Evolutionary conservation across 2,888 invertebrate species (phyloP).

Genomic region (Smittia sp.): DNA sequence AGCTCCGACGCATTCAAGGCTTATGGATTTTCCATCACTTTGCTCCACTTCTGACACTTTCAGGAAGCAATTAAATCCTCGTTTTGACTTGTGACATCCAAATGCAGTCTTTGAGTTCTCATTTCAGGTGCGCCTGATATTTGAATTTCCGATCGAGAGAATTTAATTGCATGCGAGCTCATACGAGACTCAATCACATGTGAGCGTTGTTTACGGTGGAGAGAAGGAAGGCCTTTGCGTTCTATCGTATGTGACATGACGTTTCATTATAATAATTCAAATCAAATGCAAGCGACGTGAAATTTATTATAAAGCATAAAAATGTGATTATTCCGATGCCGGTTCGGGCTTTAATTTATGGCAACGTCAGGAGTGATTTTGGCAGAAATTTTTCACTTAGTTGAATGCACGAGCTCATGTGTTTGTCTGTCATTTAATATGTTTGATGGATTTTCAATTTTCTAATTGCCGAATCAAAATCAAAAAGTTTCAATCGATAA

Average conservation of each 20-base stretch:
- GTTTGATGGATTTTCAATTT: constrained; percentile 13
- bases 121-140: no score
- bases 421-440: not conserved
- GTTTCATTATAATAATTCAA: constrained; percentile 25
- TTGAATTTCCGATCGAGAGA: not conserved
- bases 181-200: constrained; percentile 5
- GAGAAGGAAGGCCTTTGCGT: no score
- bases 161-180: not conserved
- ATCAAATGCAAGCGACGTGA: not conserved
- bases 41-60: not conserved
- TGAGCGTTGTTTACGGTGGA: not conserved
- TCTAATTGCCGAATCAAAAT: not conserved
- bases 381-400: not conserved
- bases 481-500: not conserved
- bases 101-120: not conserved
- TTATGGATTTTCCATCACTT: not conserved
- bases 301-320: not conserved
- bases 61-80: constrained; percentile 6
- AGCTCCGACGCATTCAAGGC: no score
- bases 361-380: not conserved
- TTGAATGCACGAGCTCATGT: not conserved
- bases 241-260: not conserved
- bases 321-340: not conserved
- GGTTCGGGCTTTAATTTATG: not conserved
- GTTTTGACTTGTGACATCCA: not conserved